phyloP scores from a whole-genome alignment of 2,113 vertebrate species.

The Pheucticus melanocephalus region DNA sequence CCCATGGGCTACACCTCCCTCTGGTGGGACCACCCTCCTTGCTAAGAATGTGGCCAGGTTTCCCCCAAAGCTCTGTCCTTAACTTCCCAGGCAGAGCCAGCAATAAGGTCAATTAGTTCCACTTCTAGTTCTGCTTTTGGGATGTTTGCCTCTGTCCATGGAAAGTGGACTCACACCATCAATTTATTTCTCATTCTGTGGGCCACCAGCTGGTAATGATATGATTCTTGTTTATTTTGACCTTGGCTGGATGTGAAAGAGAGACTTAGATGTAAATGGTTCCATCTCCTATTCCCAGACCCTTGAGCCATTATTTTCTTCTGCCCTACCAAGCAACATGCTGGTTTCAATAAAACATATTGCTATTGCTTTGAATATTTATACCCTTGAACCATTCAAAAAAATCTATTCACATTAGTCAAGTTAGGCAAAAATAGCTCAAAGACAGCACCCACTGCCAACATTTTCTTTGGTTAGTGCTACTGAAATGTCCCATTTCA shows the following conservation, averaged over 20 bases:
- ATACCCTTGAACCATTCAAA: conserved; percentile 14
- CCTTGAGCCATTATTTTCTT: conserved; percentile 28
- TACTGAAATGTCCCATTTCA: conserved; percentile 42
- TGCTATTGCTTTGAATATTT: conserved; percentile 48
- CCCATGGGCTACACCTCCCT: rapidly evolving
- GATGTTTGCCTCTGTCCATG: neutral
- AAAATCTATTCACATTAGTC: conserved; percentile 31
- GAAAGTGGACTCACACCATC: conserved; percentile 16
- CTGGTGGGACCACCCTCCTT: neutral
- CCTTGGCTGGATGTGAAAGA: conserved; percentile 20
- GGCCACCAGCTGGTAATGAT: conserved; percentile 16
- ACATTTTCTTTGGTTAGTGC: conserved; percentile 43
- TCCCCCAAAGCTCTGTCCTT: neutral
- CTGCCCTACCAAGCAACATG: neutral
- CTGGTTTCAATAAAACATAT: conserved; percentile 45
- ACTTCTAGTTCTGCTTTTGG: conserved; percentile 12
- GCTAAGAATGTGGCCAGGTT: neutral
- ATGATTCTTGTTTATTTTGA: conserved; percentile 16
- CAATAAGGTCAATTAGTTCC: neutral
- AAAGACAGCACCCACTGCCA: conserved; percentile 22
- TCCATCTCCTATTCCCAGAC: conserved; percentile 24
- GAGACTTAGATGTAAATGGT: neutral
- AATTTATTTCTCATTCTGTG: conserved; percentile 25
- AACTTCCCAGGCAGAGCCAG: neutral
- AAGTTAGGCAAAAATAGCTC: conserved; percentile 43